Base-by-base conservation (phyloP, 2,888 invertebrate species). In the Nyleta sp. region DNA sequence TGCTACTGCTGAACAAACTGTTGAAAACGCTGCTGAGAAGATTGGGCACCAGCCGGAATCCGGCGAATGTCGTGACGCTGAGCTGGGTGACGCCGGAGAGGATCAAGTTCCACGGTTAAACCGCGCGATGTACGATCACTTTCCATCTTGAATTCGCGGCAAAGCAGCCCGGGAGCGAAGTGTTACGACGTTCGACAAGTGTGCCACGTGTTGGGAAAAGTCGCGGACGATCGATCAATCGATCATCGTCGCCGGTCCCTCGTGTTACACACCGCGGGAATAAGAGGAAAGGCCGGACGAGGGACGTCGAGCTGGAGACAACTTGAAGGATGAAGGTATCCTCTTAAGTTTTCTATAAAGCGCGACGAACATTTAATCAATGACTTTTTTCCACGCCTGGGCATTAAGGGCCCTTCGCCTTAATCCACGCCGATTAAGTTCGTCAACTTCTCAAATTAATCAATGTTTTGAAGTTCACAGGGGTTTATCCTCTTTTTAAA, bases 1-100 rank as follows among this genome's bases (percentile, higher is more conserved):
- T 86, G 40, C 31, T 88, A 40, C 68, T 88, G 20, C 60, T 87
- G 11, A 81, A 73, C 48, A 77, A 84, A 46, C 76, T 86, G 59
- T 77, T 81, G 15, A 87, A 85, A 65, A 78, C 75, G 13, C 76
- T 89, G 7, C 18, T 86, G 18, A 83, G 68, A 44, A 86, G 84
- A 59, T 75, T 78, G 65, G 59, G 70, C 52, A 70, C 52, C 65
- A 60, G 53, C 24, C 22, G 24, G 24, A 65, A 31, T 20, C 18
- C 18, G 24, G 10, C 20, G 8, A 52, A 46, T 31, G 62, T 28
- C 8, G 40, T 44, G 28, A 67, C 38, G 28, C 6, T 60, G 13
- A 17, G 4, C 17, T 17, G 40, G 10, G n/a, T 4, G 1, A 31
- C 10, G 3, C 33, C 28, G 7, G 18, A 59, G 7, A 38, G 18